Evolutionary conservation across 2,113 vertebrate genomes (phyloP).

Genomic region (Lipophrys pholis): DNA sequence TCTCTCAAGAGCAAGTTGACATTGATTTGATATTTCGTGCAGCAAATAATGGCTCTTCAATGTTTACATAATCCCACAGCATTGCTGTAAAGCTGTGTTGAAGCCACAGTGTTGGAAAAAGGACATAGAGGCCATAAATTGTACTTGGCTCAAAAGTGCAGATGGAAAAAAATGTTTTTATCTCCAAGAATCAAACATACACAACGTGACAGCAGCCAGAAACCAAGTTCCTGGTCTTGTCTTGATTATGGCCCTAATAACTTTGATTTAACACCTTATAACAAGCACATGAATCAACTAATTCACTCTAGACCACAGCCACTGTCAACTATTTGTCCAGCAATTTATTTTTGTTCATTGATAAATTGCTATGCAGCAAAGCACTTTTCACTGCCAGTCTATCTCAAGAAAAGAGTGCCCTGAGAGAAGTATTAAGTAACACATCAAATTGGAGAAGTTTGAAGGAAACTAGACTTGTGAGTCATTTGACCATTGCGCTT

Average conservation of each 20-base stretch:
- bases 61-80: constrained; percentile 23
- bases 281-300: constrained; percentile 70
- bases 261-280: constrained; percentile 74
- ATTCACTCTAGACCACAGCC: constrained; percentile 47
- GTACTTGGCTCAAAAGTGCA: constrained; percentile 16
- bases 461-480: constrained; percentile 26
- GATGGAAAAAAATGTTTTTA: constrained; percentile 56
- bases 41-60: constrained; percentile 4
- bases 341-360: constrained; percentile 69
- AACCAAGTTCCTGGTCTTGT: constrained; percentile 23
- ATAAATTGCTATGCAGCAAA: constrained; percentile 54
- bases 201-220: constrained; percentile 16
- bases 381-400: constrained; percentile 30
- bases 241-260: constrained; percentile 74
- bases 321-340: constrained; percentile 48
- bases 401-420: constrained; percentile 13
- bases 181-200: constrained; percentile 41
- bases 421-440: not conserved
- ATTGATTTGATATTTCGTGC: constrained; percentile 10
- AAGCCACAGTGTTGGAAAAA: constrained; percentile 28
- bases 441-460: constrained; percentile 2
- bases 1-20: constrained; percentile 12
- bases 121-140: constrained; percentile 42
- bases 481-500: constrained; percentile 32
- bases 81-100: constrained; percentile 26